Evolutionary conservation across 2,888 invertebrate species (phyloP).

Genomic region (Shargacucullia verbasci): DNA sequence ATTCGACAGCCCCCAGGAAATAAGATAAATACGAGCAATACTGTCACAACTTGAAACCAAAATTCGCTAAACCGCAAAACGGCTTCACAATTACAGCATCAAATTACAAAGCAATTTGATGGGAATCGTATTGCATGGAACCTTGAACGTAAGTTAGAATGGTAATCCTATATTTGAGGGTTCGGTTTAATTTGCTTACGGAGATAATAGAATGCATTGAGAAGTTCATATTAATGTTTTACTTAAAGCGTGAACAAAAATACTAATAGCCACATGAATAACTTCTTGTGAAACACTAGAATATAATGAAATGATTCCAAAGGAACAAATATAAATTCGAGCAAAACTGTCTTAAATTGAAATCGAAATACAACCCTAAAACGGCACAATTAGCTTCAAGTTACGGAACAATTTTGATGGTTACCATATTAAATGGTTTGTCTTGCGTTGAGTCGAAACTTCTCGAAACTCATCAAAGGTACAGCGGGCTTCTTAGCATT

Average conservation of each 20-base stretch:
- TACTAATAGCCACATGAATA: too few species aligned
- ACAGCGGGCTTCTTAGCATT: constrained; percentile 27
- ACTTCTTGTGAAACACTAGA: too few species aligned
- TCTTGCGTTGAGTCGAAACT: constrained; percentile 26
- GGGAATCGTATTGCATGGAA: too few species aligned
- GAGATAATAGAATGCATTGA: too few species aligned
- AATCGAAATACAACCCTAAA: neutral
- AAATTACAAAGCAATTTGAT: constrained; percentile 1
- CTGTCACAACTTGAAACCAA: neutral
- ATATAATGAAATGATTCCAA: too few species aligned
- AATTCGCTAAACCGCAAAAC: neutral
- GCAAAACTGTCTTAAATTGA: neutral
- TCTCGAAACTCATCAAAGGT: constrained; percentile 34
- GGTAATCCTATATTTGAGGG: too few species aligned
- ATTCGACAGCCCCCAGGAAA: neutral
- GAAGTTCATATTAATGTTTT: too few species aligned
- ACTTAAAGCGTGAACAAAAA: too few species aligned
- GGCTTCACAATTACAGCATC: neutral
- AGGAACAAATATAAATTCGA: neutral
- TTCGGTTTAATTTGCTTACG: too few species aligned
- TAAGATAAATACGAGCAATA: constrained; percentile 3
- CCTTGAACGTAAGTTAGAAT: too few species aligned
- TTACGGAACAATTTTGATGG: constrained; percentile 17
- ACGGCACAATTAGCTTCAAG: neutral
- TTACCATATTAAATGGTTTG: constrained; percentile 6